Evolutionary conservation across 2,888 invertebrate species (phyloP), one percentile per base, ranked within the genome.

Genomic region (Caprella mutica): DNA sequence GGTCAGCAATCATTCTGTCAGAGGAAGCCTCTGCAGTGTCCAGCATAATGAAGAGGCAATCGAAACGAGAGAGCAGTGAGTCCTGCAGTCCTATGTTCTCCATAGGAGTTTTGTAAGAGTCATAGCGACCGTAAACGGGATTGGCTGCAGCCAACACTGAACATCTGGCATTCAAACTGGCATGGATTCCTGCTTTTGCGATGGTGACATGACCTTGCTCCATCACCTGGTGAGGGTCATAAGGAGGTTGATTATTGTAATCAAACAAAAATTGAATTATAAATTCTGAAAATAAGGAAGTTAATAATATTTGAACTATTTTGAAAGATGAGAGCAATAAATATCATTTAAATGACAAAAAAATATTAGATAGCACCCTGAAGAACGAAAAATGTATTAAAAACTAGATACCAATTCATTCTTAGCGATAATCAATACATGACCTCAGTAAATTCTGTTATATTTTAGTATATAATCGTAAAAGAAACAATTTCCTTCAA

Each of bases 61-160:
- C 98, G 75, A 98, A 98, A 78, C 98, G 92, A 1, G 97, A 97
- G 35, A 98, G 77, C 63, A 98, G 73, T 0, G 94, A 94, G 76
- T 96, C 94, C 75, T 98, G 98, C 39, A 99, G 78, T 0, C 96
- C 97, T 70, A 98, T 99, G 75, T 98, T 98, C 74, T 98, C 97
- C 97, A 98, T 98, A 0, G 98, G 98, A 0, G 94, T 91, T 76
- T 96, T 97, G 75, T 93, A 97, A 71, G 93, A 93, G 76, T 99
- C 93, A 71, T 99, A 98, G 71, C 88, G 80, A 67, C 94, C 94
- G 72, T 94, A 97, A 5, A 98, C 96, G 1, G 98, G 98, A 80
- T 98, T 98, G 46, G 98, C 98, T n/a, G 98, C 98, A 2, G 98
- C 97, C 44, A 99, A 76, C 5, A 99, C 98, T 0, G 92, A 90